Percentiles rank a stretch among this genome's conserved stretches.
phyloP scores from a whole-genome alignment of 2,797 vertebrate species.

The Oophaga sylvatica region DNA sequence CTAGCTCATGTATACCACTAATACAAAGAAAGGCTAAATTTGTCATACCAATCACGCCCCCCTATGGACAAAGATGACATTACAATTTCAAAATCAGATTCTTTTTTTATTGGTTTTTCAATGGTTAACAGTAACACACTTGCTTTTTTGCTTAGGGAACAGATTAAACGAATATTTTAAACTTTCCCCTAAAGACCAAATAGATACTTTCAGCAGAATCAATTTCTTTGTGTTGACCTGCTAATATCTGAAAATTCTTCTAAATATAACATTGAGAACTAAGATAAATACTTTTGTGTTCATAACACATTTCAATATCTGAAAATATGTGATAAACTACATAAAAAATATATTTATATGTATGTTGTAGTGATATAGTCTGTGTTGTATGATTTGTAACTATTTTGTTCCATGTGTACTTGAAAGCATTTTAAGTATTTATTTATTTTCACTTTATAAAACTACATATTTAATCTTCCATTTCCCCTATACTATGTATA shows the following conservation, averaged over 20 bases:
- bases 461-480: background rate
- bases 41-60: slow-evolving; percentile 47
- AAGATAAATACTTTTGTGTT: background rate
- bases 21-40: slow-evolving; percentile 26
- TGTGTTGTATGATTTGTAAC: background rate
- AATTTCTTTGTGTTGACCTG: background rate
- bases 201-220: background rate
- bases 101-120: background rate
- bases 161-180: background rate
- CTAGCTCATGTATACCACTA: slow-evolving; percentile 1
- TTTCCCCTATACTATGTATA: background rate
- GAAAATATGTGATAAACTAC: background rate
- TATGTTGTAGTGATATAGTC: background rate
- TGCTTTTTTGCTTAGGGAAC: background rate
- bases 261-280: background rate
- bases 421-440: background rate
- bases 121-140: too few species aligned
- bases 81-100: slow-evolving; percentile 18
- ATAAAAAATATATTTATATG: background rate
- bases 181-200: background rate
- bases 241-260: background rate
- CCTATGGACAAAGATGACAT: slow-evolving; percentile 49
- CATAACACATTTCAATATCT: background rate
- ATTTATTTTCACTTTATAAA: background rate
- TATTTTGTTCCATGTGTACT: background rate